Evolutionary conservation across 2,113 vertebrate genomes (phyloP), one percentile per base, ranked within the genome.

Genomic region (Centropus bengalensis): DNA sequence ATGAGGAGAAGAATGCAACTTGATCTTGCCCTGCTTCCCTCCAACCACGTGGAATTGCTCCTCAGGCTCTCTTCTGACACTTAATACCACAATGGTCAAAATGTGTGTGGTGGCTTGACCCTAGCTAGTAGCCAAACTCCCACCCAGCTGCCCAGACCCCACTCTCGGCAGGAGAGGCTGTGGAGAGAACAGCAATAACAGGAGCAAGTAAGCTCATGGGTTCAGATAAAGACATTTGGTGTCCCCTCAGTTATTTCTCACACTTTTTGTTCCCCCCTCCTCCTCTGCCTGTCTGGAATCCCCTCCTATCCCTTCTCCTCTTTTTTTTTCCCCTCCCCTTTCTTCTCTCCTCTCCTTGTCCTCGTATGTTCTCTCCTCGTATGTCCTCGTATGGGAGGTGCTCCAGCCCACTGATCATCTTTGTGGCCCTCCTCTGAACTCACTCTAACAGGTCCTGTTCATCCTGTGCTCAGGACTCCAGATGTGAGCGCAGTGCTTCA

Each of bases 111-210:
- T 87, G 49, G 5, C 7, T 9, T 52, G 62, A 42, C 32, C 26
- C 33, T 36, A 16, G 16, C 26, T 51, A 51, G 36, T 60, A 68
- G 36, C 23, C 22, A 27, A 30, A 60, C 19, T 66, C 59, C 64
- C 63, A 36, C 14, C 9, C 24, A 27, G 32, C 44, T 60, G 47
- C 73, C 71, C 0, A 0, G 17, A 6, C 12, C 14, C 40, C 9
- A 27, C 27, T 23, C 18, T 40, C n/a, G 58, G 79, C 11, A 22
- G 60, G 30, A 45, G 28, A 49, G 28, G 33, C 1, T 0, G 5
- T 0, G 0, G 40, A 13, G 27, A 60, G 88, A 52, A 68, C 2
- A 68, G 32, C 19, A 70, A 28, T 52, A 86, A 69, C 2, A 64
- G 54, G 20, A 47, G 15, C 0, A 1, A 58, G 6, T n/a, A 60